Base-by-base conservation (phyloP, 2,888 invertebrate genomes). In the Tinea semifulvella region DNA sequence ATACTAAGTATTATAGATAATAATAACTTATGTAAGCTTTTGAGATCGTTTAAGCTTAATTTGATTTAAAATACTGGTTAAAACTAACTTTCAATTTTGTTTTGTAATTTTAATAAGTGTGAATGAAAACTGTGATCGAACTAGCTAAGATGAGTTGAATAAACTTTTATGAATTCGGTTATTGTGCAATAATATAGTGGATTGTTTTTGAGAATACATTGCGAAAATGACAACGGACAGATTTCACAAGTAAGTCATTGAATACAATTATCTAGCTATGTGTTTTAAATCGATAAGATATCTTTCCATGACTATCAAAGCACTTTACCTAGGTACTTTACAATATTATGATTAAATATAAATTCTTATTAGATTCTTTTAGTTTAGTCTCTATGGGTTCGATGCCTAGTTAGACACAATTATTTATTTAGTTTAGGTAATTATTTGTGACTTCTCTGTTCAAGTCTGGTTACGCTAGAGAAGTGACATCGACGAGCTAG, bases 231-330 rank as follows among this genome's bases (percentile, higher is more conserved):
- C 84, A 55, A 85, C 85, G 39, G 84, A 85, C 65, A 76, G 85
- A 65, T 85, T 84, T 65, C 85, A 85, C 65, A 85, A 85, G 85
- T 85, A 69, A 81, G 85, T 83, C 8, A 18, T 31, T 31, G 43
- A 18, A 43, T 25, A 38, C 16, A 5, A 17, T 42, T 42, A 42
- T 42, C 42, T 3, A n/a, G n/a, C n/a, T n/a, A 42, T 16, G 14
- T 17, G 4, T n/a, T 47, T 26, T 36, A 28, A 27, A 26, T 25
- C 31, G 42, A 42, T 42, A 42, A 42, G 42, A 42, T 42, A 42
- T 27, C 38, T 38, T 31, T 31, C 26, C 13, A 31, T 14, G 10
- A 31, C 14, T 31, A 31, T 31, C 31, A n/a, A 31, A 31, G 31
- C 14, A 13, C 31, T 11, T 26, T 4, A 6, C n/a, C n/a, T n/a